Percentiles rank a stretch among this genome's conserved stretches.
phyloP scores from a whole-genome alignment of 2,113 vertebrate genomes.

The Psephotus haematonotus region DNA sequence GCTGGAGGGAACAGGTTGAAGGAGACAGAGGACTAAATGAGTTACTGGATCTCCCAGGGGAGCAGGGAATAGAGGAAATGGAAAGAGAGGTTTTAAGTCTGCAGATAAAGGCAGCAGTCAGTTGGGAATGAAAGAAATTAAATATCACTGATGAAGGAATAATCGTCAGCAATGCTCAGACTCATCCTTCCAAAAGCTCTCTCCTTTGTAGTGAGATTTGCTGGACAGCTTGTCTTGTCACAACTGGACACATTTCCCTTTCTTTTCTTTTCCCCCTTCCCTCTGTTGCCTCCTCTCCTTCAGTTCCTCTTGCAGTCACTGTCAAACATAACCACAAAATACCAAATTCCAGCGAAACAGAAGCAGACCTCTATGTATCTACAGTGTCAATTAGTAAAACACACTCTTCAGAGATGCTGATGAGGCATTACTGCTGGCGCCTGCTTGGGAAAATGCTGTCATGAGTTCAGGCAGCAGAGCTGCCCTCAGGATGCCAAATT shows the following conservation, averaged over 20 bases:
- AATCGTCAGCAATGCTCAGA: neutral
- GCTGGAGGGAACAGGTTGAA: neutral
- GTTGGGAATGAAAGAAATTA: neutral
- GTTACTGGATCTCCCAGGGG: neutral
- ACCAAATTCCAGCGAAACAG: neutral
- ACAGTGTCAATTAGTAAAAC: slow-evolving; percentile 5
- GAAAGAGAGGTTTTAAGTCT: neutral
- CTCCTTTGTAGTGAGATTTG: slow-evolving; percentile 5
- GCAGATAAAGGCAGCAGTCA: neutral
- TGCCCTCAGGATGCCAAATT: neutral
- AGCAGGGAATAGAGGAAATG: neutral
- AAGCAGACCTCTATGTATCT: neutral
- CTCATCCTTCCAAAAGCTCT: slow-evolving; percentile 6
- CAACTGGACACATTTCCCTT: neutral
- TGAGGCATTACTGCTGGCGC: neutral
- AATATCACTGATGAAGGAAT: slow-evolving; percentile 22
- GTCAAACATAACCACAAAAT: neutral
- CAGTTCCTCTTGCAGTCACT: neutral
- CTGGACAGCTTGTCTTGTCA: neutral
- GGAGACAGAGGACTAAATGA: neutral
- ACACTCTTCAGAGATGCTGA: neutral
- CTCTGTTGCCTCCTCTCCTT: neutral
- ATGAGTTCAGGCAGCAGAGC: neutral
- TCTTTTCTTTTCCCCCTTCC: neutral
- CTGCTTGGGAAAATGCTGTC: neutral